Percentiles rank a stretch among this genome's conserved stretches.
Evolutionary conservation across 2,888 invertebrate genomes (phyloP).

Genomic region (Noctua comes): DNA sequence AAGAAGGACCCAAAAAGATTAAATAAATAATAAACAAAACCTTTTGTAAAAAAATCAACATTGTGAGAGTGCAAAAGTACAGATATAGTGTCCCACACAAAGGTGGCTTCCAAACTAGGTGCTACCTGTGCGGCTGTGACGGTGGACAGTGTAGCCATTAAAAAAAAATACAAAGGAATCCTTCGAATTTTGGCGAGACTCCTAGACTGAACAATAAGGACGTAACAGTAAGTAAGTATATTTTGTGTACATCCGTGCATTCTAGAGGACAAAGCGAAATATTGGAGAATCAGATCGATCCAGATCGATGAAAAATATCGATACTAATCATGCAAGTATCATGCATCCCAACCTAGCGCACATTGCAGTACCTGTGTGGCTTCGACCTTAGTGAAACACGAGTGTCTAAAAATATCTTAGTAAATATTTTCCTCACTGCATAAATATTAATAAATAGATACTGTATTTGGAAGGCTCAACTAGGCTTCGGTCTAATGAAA

Average conservation of each 20-base stretch:
- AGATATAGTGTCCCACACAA: too few relatives aligned
- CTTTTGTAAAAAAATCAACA: too few relatives aligned
- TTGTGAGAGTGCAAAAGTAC: too few relatives aligned
- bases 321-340: background rate
- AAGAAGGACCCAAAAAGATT: too few relatives aligned
- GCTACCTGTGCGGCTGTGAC: background rate
- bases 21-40: too few relatives aligned
- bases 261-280: background rate
- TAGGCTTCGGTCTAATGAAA: conserved; percentile 35
- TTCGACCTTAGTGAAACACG: background rate
- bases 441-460: conserved; percentile 3
- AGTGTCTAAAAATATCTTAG: background rate
- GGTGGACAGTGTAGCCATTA: background rate
- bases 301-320: background rate
- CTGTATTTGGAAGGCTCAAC: conserved; percentile 31
- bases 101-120: background rate
- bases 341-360: background rate
- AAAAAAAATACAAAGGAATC: background rate
- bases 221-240: too few relatives aligned
- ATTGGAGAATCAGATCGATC: background rate
- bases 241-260: background rate
- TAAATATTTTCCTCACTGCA: background rate
- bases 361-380: background rate
- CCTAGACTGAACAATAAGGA: background rate
- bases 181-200: background rate